These are phyloP conservation scores for Pongo pygmaeus DNA, from an alignment of 2,113 vertebrate genomes.

Conservation along the genomic window DNA sequence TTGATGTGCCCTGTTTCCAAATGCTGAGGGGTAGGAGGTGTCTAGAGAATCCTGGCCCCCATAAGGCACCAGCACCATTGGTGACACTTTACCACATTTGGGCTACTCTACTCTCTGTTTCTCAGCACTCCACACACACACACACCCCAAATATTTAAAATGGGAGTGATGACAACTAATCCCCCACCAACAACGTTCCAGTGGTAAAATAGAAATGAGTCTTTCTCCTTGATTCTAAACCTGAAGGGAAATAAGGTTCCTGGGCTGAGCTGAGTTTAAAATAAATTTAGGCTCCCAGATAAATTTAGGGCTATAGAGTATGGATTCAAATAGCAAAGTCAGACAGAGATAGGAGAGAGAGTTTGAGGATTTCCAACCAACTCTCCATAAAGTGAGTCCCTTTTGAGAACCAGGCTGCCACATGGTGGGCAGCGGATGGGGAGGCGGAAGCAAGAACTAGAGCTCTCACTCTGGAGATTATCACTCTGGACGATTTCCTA, in stretches of 20 bases:
- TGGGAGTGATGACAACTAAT: neutral
- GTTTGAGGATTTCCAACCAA: slow-evolving; percentile 6
- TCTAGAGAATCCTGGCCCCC: neutral
- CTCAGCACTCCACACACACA: neutral
- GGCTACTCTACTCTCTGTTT: neutral
- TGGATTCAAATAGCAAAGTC: slow-evolving; percentile 43
- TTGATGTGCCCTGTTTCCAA: neutral
- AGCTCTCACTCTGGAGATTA: neutral
- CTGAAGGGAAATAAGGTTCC: slow-evolving; percentile 11
- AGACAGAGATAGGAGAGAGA: neutral
- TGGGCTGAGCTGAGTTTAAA: neutral
- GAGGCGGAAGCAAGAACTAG: neutral
- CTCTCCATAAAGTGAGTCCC: neutral
- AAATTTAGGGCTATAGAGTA: slow-evolving; percentile 31
- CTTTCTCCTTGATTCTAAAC: slow-evolving; percentile 29
- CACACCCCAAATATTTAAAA: neutral
- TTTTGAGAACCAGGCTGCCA: slow-evolving; percentile 36
- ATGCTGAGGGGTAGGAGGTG: neutral
- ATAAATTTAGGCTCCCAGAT: slow-evolving; percentile 31
- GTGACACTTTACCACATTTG: neutral
- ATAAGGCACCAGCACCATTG: neutral
- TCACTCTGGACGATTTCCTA: neutral
- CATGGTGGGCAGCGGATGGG: neutral
- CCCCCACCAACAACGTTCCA: neutral
- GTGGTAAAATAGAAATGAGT: slow-evolving; percentile 11